Evolutionary conservation across 2,888 invertebrate genomes (phyloP).

Genomic region (Acleris cristana): DNA sequence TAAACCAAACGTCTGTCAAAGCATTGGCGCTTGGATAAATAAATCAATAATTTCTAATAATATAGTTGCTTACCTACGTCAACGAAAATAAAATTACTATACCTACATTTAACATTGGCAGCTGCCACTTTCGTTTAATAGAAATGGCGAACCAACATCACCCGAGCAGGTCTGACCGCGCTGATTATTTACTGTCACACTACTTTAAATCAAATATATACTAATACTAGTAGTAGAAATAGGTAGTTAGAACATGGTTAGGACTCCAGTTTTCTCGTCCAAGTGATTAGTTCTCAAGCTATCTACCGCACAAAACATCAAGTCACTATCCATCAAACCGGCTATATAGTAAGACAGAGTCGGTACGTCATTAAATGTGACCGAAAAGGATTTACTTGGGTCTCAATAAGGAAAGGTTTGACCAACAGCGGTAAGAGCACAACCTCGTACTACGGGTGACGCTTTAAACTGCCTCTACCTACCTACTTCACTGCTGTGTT

Average conservation of each 20-base stretch:
- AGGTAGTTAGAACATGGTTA: conserved; percentile 26
- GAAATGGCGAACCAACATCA: not conserved
- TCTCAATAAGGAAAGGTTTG: conserved; percentile 72
- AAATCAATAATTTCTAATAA: not conserved
- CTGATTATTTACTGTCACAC: conserved; percentile 22
- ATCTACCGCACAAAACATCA: conserved; percentile 61
- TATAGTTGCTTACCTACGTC: not conserved
- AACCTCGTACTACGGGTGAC: conserved; percentile 39
- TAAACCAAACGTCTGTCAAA: no score
- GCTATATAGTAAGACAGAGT: conserved; percentile 57
- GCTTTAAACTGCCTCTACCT: conserved; percentile 18
- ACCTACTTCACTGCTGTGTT: conserved; percentile 49
- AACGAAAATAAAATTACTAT: not conserved
- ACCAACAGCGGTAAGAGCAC: conserved; percentile 62
- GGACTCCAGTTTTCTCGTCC: conserved; percentile 37
- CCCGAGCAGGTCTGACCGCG: not conserved
- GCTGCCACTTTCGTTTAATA: not conserved
- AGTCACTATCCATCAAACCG: conserved; percentile 72
- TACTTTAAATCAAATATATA: conserved; percentile 29
- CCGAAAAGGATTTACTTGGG: conserved; percentile 74
- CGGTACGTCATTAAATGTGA: conserved; percentile 76
- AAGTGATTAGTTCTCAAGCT: conserved; percentile 59
- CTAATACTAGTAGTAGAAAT: conserved; percentile 2
- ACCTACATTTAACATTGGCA: not conserved
- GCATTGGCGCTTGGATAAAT: no score